These are phyloP conservation scores for Pteronura brasiliensis DNA, from an alignment of 2,113 vertebrate species.

Conservation along the genomic window DNA sequence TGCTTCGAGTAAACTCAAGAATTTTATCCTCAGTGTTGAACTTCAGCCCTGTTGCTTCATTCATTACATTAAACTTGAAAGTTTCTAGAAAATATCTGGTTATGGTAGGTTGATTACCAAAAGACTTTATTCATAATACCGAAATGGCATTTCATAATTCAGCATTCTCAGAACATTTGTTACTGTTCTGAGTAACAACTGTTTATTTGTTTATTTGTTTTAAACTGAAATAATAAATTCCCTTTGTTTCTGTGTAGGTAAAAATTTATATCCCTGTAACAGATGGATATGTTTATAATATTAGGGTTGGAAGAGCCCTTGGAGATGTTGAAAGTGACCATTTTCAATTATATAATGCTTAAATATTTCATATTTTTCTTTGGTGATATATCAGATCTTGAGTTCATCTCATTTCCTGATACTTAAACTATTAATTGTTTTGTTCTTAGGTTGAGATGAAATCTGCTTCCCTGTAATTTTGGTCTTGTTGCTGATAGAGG, in stretches of 20 bases:
- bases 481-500: background rate
- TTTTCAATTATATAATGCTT: background rate
- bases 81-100: background rate
- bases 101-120: background rate
- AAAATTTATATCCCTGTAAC: background rate
- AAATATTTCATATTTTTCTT: constrained; percentile 2
- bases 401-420: background rate
- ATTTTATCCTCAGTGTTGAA: background rate
- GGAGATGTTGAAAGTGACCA: background rate
- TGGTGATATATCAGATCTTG: background rate
- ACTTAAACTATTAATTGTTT: constrained; percentile 24
- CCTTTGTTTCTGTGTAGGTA: background rate
- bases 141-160: background rate
- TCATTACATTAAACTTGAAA: background rate
- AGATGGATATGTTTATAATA: background rate
- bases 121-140: background rate
- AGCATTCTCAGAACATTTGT: background rate
- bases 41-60: background rate
- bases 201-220: background rate
- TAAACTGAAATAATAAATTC: background rate
- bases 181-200: no score
- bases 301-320: background rate
- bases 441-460: background rate
- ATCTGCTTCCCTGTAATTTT: background rate
- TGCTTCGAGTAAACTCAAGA: background rate